These are phyloP conservation scores for Chrysolina haemoptera DNA, from an alignment of 2,888 invertebrate genomes.

Conservation along the genomic window DNA sequence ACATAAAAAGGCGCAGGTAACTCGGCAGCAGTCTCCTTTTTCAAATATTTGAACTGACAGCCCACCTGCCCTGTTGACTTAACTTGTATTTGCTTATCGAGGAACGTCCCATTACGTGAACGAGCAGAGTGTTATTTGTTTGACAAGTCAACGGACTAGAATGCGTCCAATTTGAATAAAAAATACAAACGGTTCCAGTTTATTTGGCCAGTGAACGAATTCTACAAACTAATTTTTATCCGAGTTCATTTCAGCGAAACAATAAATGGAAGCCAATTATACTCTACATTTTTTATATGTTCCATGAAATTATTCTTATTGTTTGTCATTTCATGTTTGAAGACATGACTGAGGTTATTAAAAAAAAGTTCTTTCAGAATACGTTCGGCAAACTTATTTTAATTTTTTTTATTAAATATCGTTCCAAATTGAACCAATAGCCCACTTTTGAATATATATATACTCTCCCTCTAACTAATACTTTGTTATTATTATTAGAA, in stretches of 20 bases:
- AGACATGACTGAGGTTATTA: no score
- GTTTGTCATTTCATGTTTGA: no score
- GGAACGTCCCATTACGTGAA: slow-evolving; percentile 37
- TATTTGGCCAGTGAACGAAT: slow-evolving; percentile 2
- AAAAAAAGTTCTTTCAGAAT: no score
- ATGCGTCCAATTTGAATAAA: slow-evolving; percentile 39
- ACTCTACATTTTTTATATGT: no score
- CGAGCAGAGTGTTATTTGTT: slow-evolving; percentile 39
- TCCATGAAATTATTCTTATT: no score
- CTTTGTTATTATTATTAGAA: no score
- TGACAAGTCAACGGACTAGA: slow-evolving; percentile 47
- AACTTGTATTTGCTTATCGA: slow-evolving; percentile 46
- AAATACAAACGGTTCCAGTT: not conserved
- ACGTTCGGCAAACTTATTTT: no score
- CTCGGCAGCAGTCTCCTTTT: slow-evolving; percentile 44
- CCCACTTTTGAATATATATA: no score
- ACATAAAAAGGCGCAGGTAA: slow-evolving; percentile 40
- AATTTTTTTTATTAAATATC: no score
- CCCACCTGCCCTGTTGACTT: slow-evolving; percentile 50
- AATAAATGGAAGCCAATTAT: no score
- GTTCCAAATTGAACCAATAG: no score
- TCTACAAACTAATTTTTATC: slow-evolving; percentile 21
- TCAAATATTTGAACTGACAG: slow-evolving; percentile 51
- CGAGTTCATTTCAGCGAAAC: not conserved
- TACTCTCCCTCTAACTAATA: no score